Base-by-base conservation (phyloP, 2,113 vertebrate genomes). In the Tylochromis polylepis region DNA sequence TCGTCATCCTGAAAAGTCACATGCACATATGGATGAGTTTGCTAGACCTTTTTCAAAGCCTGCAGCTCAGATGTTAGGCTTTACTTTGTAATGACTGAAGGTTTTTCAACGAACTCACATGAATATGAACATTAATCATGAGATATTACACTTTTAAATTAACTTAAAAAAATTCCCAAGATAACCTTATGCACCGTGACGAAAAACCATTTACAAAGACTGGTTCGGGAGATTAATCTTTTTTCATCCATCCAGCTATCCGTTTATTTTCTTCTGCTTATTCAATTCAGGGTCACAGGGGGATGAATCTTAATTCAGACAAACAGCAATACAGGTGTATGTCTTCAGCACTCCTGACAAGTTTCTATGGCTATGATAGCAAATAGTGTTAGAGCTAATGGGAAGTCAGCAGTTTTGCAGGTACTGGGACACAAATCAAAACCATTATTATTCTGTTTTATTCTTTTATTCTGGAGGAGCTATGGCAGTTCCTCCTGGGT, bases 1-100 rank as follows among this genome's bases (percentile, higher is more conserved):
- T 98, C 98, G 0, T 98, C 98, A 90, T 98, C 98, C 99, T 99
- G 94, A 11, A 81, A 88, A 75, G 87, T 93, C 3, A 92, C 22
- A 85, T 5, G 27, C 84, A 87, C 36, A 84, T 49, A 41, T 46
- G 51, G 8, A 83, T 83, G 3, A 59, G 56, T 15, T 82, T 15
- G 55, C 1, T 43, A 15, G 14, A 22, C 43, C 12, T 59, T 77
- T 70, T 58, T 22, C 20, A 57, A 67, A 38, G 16, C 51, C 29
- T 70, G 58, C 58, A 57, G 70, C 49, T 65, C 14, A 83, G n/a
- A 67, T 75, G 15, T 67, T 58, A 38, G 27, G 22, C 5, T 77
- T 85, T 60, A 18, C 38, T 59, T 84, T 11, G 31, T 14, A 31
- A 29, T 79, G 24, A 60, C 58, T 36, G 8, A 49, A 77, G 60